Conservation (phyloP, 2,113 vertebrate genomes). For the Microcebus griseorufus region DNA sequence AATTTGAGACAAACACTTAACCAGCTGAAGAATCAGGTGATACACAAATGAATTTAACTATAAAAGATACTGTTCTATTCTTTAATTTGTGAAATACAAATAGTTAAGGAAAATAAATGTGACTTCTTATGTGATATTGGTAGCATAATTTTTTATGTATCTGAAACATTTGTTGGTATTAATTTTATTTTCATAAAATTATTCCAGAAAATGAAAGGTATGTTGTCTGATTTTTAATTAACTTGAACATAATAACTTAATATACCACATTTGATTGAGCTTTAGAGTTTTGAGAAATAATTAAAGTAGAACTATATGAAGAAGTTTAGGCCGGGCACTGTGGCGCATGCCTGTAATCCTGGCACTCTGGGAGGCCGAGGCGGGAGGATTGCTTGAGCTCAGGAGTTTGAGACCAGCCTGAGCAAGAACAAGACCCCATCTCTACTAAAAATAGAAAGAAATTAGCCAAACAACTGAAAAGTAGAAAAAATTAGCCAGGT, state of each 20-base stretch:
- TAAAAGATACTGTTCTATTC: constrained; percentile 47
- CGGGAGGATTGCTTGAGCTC: too few species aligned
- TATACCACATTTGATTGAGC: background rate
- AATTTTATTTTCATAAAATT: constrained; percentile 50
- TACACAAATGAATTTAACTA: constrained; percentile 55
- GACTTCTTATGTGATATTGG: background rate
- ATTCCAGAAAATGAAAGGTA: constrained; percentile 4
- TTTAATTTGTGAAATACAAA: constrained; percentile 43
- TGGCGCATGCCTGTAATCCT: too few species aligned
- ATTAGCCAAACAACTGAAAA: too few species aligned
- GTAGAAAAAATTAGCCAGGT: too few species aligned
- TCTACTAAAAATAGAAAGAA: too few species aligned
- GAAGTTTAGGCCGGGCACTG: background rate
- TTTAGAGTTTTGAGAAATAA: background rate
- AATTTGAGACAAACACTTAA: constrained; percentile 93
- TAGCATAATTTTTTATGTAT: background rate
- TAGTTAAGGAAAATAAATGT: constrained; percentile 51
- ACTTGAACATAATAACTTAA: background rate
- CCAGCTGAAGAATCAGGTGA: constrained; percentile 96
- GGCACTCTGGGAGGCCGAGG: too few species aligned
- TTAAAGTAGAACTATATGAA: constrained; percentile 15
- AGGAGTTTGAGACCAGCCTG: too few species aligned
- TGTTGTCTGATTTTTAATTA: background rate
- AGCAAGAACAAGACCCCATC: too few species aligned
- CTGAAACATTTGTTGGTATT: constrained; percentile 12